These are phyloP conservation scores for Aphyosemion australe DNA, from an alignment of 2,113 vertebrate genomes.

Conservation along the genomic window DNA sequence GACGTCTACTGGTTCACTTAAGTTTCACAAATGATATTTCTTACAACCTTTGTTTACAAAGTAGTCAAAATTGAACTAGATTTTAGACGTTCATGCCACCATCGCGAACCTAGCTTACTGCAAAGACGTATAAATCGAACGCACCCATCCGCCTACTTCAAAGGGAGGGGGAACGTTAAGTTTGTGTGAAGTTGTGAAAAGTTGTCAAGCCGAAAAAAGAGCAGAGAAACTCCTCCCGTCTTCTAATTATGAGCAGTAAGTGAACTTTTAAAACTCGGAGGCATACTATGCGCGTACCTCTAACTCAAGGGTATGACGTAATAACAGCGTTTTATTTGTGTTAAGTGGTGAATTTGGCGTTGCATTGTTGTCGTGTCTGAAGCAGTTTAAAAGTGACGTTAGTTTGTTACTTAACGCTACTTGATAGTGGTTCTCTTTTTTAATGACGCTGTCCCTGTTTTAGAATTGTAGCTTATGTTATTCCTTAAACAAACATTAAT, in stretches of 20 bases:
- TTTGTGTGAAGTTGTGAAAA: slow-evolving; percentile 82
- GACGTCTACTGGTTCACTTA: not conserved
- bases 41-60: not conserved
- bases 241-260: slow-evolving; percentile 84
- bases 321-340: not conserved
- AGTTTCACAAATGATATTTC: not conserved
- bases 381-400: slow-evolving; percentile 51
- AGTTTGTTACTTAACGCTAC: slow-evolving; percentile 34
- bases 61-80: not conserved
- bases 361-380: slow-evolving; percentile 15
- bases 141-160: slow-evolving; percentile 53
- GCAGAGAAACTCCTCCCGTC: slow-evolving; percentile 82
- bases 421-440: slow-evolving; percentile 31
- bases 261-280: slow-evolving; percentile 68
- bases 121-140: not conserved
- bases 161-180: slow-evolving; percentile 65
- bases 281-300: slow-evolving; percentile 16
- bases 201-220: slow-evolving; percentile 78
- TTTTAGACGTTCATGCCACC: not conserved
- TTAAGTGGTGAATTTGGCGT: not conserved
- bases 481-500: not conserved
- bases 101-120: accelerated
- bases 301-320: not conserved
- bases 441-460: not conserved
- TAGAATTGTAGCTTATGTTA: not conserved